A percentile compares a stretch with the other conserved stretches of the same genome.
Evolutionary conservation across 2,113 vertebrate genomes (phyloP).

Genomic region (Rhynchomys soricoides): DNA sequence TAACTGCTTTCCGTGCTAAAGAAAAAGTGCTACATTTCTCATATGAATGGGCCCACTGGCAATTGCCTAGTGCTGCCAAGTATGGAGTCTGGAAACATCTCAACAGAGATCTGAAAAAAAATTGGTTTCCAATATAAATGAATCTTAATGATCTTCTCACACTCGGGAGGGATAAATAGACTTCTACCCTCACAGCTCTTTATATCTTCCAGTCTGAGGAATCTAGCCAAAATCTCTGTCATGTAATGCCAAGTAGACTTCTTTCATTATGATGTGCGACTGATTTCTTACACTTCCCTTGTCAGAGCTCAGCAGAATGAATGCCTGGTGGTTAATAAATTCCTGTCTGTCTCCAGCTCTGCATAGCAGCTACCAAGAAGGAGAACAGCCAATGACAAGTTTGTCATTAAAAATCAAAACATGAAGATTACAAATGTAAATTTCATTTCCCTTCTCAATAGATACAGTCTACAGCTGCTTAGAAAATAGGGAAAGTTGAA

Average conservation of each 20-base stretch:
- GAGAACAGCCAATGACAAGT: conserved; percentile 65
- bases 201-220: conserved; percentile 1
- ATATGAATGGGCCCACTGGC: not conserved
- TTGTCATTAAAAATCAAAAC: conserved; percentile 65
- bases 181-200: not conserved
- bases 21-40: not conserved
- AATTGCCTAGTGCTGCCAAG: conserved; percentile 23
- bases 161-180: not conserved
- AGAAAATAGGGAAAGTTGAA: conserved; percentile 51
- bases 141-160: conserved; percentile 20
- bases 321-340: not conserved
- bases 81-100: conserved; percentile 1
- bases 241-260: conserved; percentile 14
- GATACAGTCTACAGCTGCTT: conserved; percentile 54
- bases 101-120: conserved; percentile 15
- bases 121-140: conserved; percentile 20
- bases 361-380: conserved; percentile 21
- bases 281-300: not conserved
- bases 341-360: conserved; percentile 14
- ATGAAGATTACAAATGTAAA: conserved; percentile 68
- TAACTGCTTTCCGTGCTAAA: not conserved
- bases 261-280: conserved; percentile 2
- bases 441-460: conserved; percentile 57
- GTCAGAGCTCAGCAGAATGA: not conserved
- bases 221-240: not conserved